Conservation (phyloP, 2,888 invertebrate species). For the Sphinx pinastri region DNA sequence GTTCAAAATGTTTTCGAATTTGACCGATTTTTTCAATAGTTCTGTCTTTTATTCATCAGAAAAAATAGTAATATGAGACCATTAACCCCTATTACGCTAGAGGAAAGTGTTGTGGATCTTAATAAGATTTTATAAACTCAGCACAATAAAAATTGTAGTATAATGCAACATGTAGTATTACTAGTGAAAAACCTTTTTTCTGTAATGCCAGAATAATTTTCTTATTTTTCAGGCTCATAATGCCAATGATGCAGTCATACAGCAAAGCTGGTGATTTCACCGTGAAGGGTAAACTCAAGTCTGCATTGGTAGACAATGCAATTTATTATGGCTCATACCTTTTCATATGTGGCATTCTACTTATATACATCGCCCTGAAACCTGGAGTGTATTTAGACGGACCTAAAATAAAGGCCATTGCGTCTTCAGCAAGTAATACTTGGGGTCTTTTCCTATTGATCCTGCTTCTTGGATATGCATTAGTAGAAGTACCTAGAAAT, state of each 20-base stretch:
- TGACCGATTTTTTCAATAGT: too few species aligned
- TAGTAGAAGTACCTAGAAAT: constrained; percentile 97
- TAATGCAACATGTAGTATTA: too few species aligned
- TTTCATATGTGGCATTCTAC: constrained; percentile 95
- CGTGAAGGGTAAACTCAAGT: constrained; percentile 95
- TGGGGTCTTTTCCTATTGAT: constrained; percentile 99
- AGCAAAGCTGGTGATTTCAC: constrained; percentile 99
- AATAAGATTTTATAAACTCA: too few species aligned
- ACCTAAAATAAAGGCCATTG: constrained; percentile 97
- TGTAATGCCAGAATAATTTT: too few species aligned
- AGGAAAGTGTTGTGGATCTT: too few species aligned
- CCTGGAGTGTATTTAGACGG: constrained; percentile 95
- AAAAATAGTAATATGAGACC: too few species aligned
- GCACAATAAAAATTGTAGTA: too few species aligned
- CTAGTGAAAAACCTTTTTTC: too few species aligned
- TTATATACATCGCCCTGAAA: constrained; percentile 97
- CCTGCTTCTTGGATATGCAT: constrained; percentile 94
- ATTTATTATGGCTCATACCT: constrained; percentile 99
- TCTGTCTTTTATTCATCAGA: too few species aligned
- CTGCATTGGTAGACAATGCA: constrained; percentile 97
- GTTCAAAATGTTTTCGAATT: too few species aligned
- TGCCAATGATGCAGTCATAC: constrained; percentile 99
- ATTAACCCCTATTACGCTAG: too few species aligned
- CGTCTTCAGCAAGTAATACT: constrained; percentile 99
- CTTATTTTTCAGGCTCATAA: constrained; percentile 89